Conservation (phyloP, 2,888 invertebrate genomes). For the Eilema depressum region DNA sequence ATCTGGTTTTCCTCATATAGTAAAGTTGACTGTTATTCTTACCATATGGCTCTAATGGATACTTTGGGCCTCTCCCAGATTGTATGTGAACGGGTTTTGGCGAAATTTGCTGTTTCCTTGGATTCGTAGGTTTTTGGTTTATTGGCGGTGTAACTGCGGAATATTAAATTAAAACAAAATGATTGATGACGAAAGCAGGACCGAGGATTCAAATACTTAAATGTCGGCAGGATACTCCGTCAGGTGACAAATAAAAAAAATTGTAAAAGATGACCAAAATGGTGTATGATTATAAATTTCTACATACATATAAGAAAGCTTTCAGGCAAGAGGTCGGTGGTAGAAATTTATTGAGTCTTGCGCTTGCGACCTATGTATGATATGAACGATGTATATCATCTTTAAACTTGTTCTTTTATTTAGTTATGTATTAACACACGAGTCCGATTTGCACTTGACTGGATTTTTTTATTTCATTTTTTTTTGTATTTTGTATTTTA, state of each 20-base stretch:
- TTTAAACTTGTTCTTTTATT: too few relatives aligned
- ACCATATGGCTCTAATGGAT: constrained; percentile 4
- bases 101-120: constrained; percentile 3
- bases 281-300: too few relatives aligned
- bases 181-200: not conserved
- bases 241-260: not conserved
- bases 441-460: too few relatives aligned
- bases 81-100: not conserved
- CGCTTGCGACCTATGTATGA: too few relatives aligned
- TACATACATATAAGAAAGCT: too few relatives aligned
- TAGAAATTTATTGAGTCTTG: too few relatives aligned
- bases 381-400: too few relatives aligned
- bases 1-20: not conserved
- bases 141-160: constrained; percentile 6
- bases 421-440: too few relatives aligned
- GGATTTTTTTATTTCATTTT: too few relatives aligned
- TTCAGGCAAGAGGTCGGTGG: too few relatives aligned
- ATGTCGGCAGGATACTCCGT: not conserved
- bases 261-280: too few relatives aligned
- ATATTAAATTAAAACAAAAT: constrained; percentile 7
- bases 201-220: not conserved
- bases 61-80: not conserved
- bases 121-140: not conserved
- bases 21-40: constrained; percentile 10
- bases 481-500: too few relatives aligned